These are phyloP conservation scores for Acrobasis consociella DNA, from an alignment of 2,888 invertebrate genomes.

Conservation along the genomic window DNA sequence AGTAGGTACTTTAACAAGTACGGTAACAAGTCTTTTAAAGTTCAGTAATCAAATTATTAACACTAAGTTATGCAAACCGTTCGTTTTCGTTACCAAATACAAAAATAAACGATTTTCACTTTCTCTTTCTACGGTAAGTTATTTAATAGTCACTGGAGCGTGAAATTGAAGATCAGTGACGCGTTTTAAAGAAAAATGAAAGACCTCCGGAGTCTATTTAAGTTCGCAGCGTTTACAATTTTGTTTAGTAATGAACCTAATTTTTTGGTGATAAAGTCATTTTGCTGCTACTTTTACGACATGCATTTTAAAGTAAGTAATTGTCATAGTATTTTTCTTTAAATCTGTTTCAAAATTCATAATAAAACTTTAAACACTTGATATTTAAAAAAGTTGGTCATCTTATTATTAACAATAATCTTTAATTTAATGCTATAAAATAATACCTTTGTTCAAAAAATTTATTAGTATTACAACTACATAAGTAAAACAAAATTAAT, in stretches of 20 bases:
- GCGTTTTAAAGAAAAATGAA: slow-evolving; percentile 47
- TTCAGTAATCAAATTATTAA: not conserved
- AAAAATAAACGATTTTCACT: slow-evolving; percentile 44
- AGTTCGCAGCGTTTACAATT: slow-evolving; percentile 41
- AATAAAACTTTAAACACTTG: too few species aligned
- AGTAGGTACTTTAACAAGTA: too few species aligned
- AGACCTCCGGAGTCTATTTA: slow-evolving; percentile 55
- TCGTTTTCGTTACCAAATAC: slow-evolving; percentile 5
- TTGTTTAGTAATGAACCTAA: slow-evolving; percentile 43
- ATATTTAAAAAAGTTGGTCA: too few species aligned
- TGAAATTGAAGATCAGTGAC: slow-evolving; percentile 64
- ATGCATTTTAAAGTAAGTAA: slow-evolving; percentile 51
- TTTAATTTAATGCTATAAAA: too few species aligned
- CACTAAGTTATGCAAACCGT: not conserved
- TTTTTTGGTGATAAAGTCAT: not conserved
- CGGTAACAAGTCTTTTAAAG: too few species aligned
- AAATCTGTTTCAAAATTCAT: not conserved
- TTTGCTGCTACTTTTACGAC: not conserved
- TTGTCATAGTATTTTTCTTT: not conserved
- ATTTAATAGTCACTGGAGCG: slow-evolving; percentile 50
- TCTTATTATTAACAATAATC: too few species aligned
- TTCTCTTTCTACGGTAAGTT: slow-evolving; percentile 59
- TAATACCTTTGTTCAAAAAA: too few species aligned
- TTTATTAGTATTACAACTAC: too few species aligned
- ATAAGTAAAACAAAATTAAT: too few species aligned